Percentiles rank a stretch among this genome's conserved stretches.
phyloP scores from a whole-genome alignment of 2,113 vertebrate species.

The Microtus montanus region DNA sequence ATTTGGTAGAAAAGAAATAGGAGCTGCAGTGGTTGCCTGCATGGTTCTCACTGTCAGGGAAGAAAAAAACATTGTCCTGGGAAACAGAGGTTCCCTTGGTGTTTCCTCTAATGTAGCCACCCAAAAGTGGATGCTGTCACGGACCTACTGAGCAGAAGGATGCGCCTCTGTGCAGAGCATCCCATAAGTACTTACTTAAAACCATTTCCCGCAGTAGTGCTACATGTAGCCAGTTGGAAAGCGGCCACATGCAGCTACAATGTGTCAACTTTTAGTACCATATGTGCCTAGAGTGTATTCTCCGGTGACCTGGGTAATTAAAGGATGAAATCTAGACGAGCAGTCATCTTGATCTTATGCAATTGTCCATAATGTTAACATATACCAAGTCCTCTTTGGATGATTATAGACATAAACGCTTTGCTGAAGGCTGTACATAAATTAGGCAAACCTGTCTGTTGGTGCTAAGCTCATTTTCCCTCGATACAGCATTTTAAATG shows the following conservation, averaged over 20 bases:
- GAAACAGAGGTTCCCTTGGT: background rate
- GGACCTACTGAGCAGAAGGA: rapidly evolving
- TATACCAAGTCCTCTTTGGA: background rate
- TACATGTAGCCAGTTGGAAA: background rate
- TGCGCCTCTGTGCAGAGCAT: background rate
- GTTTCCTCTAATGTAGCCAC: background rate
- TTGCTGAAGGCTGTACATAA: background rate
- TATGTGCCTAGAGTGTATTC: background rate
- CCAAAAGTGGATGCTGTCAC: rapidly evolving
- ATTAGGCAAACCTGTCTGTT: background rate
- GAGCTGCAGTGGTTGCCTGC: rapidly evolving
- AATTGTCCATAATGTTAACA: background rate
- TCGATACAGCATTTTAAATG: background rate
- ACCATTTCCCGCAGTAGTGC: background rate
- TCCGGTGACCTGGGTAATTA: background rate
- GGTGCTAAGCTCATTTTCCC: background rate
- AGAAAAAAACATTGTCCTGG: background rate
- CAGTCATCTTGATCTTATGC: background rate
- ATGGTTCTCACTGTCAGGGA: background rate
- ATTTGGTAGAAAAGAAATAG: background rate
- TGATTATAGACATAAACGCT: background rate
- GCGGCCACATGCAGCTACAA: background rate
- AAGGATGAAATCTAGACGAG: background rate
- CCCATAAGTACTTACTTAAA: background rate
- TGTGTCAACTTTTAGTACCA: background rate